Conservation (phyloP, 2,888 invertebrate species). For the Aphidius colemani region DNA sequence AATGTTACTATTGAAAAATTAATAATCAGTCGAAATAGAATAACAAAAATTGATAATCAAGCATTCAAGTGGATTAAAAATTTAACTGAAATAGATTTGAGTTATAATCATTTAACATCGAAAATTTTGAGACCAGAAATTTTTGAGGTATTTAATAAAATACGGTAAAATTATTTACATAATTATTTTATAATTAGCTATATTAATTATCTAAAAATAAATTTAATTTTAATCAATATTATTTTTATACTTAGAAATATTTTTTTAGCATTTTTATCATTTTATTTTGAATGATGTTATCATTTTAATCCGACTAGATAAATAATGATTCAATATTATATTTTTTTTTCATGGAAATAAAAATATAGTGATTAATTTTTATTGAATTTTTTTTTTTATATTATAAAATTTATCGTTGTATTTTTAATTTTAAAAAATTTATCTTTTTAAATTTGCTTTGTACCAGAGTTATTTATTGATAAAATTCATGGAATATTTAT, state of each 20-base stretch:
- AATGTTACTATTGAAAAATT: slow-evolving; percentile 63
- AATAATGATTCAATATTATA: no score
- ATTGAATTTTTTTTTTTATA: no score
- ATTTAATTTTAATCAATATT: background rate
- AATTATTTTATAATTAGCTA: no score
- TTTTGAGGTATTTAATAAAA: slow-evolving; percentile 66
- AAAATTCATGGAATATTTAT: no score
- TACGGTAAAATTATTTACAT: no score
- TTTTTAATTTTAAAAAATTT: slow-evolving; percentile 1
- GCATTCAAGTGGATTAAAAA: slow-evolving; percentile 70
- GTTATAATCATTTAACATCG: slow-evolving; percentile 69
- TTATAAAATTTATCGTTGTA: background rate
- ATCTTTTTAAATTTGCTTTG: background rate
- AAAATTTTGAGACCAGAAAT: slow-evolving; percentile 67
- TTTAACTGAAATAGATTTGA: slow-evolving; percentile 71
- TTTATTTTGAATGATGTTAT: no score
- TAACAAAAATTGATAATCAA: slow-evolving; percentile 66
- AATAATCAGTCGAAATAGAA: slow-evolving; percentile 68
- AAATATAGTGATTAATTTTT: no score
- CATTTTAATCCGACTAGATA: no score
- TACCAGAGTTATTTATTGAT: background rate
- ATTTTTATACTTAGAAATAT: no score
- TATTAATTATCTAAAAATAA: background rate
- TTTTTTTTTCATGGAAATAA: no score
- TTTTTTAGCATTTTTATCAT: no score